phyloP scores from a whole-genome alignment of 2,888 invertebrate genomes.

The Pemphredon lugubris region DNA sequence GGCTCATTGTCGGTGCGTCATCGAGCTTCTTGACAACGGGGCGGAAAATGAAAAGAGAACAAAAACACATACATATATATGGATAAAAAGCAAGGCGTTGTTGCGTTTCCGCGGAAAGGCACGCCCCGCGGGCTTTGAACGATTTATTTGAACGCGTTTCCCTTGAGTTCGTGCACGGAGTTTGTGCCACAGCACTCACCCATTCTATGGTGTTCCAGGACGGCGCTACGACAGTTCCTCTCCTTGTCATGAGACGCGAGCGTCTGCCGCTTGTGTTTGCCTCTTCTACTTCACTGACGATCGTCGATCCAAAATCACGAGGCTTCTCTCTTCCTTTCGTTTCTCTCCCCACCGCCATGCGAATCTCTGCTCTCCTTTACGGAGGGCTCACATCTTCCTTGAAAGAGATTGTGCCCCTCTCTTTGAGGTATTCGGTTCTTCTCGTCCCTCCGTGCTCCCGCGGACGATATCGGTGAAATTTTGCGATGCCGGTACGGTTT shows the following conservation, averaged over 20 bases:
- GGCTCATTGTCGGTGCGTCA: background rate
- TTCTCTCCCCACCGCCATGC: constrained; percentile 32
- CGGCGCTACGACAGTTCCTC: constrained; percentile 37
- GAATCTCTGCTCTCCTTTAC: constrained; percentile 3
- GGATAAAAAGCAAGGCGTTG: constrained; percentile 8
- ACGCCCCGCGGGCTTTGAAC: constrained; percentile 53
- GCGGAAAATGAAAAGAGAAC: background rate
- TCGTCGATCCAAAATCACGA: constrained; percentile 20
- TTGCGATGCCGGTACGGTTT: no score
- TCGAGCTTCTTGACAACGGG: background rate
- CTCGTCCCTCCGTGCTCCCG: no score
- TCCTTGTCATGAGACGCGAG: constrained; percentile 52
- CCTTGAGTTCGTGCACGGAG: no score
- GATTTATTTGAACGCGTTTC: constrained; percentile 28
- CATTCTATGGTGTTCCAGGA: constrained; percentile 58
- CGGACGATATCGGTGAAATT: no score
- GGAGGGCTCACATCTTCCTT: constrained; percentile 31
- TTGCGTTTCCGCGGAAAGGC: constrained; percentile 47
- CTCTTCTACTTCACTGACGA: no score
- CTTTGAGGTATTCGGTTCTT: no score
- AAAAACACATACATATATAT: no score
- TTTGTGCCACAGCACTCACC: constrained; percentile 48
- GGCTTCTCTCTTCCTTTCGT: constrained; percentile 15
- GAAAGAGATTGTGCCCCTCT: no score
- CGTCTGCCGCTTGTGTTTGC: constrained; percentile 33